Evolutionary conservation across 2,113 vertebrate genomes (phyloP), one percentile per base, ranked within the genome.

Genomic region (Onychostruthus taczanowskii): DNA sequence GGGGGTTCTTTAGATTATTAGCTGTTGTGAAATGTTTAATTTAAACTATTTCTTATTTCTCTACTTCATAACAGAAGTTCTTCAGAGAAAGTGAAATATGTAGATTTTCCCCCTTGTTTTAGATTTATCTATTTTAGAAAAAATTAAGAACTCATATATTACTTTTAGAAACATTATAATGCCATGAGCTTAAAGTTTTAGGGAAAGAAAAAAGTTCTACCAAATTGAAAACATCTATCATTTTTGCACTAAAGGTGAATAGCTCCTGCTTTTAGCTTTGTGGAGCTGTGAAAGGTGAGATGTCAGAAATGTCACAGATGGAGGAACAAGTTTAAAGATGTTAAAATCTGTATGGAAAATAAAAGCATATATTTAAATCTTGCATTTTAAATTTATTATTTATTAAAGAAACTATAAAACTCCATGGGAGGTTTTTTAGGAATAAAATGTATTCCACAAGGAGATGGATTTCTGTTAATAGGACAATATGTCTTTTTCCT

Each of bases 1-100:
- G 18, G 0, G 0, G 0, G 28, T 76, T 64, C 74, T 19, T 21
- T 31, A 46, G 74, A 44, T 67, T 64, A 23, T 58, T 81, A 7
- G 4, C 31, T 58, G 9, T 49, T 78, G 31, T 19, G 11, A 67
- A 87, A 63, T 58, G 19, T 31, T 67, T 59, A 4, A 59, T 69
- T 86, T 72, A 70, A 84, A 64, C 5, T 24, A 39, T 70, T 91
- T 74, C 22, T 77, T 80, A 53, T 66, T 35, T 21, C 9, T 83
- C 16, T 93, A 19, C 11, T 84, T 83, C 20, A 3, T 49, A 43
- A 53, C 4, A 62, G 22, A 41, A 20, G 0, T 68, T 63, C 26
- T 72, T 87, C 26, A 11, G 39, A 78, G n/a, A 58, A 79, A 74
- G 24, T 46, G 17, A 84, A 37, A 53, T 23, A 80, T 20, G 6